Base-by-base conservation (phyloP, 2,888 invertebrate genomes). In the Pheosia tremula region DNA sequence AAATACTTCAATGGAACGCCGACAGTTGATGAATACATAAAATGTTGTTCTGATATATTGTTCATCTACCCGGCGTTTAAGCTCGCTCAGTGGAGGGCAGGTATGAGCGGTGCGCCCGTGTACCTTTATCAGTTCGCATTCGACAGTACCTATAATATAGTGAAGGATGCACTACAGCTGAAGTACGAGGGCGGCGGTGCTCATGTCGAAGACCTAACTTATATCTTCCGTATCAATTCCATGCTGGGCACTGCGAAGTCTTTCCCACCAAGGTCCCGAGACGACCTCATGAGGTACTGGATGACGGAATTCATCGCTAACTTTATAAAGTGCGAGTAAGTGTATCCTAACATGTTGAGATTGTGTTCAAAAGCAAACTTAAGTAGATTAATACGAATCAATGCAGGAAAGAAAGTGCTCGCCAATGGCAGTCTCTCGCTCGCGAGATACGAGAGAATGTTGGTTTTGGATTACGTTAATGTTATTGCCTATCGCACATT, bases 191-290 rank as follows among this genome's bases (percentile, higher is more conserved):
- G 90, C 53, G 62, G 65, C 0, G 72, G 72, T 3, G 62, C 54
- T 4, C 94, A 94, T 60, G 88, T 88, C 2, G 94, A 94, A 69
- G 94, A 94, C 69, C 72, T 93, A 72, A 87, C 88, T 0, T 91
- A 89, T 59, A 69, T 94, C 3, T 93, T 94, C 58, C 66, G 68
- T 38, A 47, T 64, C 4, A 74, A 72, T 38, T 62, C 72, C 4
- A 56, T 66, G 7, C 60, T 69, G 0, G 59, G 62, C 11, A 59
- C 65, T 9, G 50, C 53, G 7, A 53, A 54, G 4, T 37, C 55
- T 9, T 61, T 68, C 11, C 67, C 70, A 8, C 61, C 56, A 0
- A 59, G 13, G 41, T 54, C 45, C 43, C 60, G 54, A 39, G 79
- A 79, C 58, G 59, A 69, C 7, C 41, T 56, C 10, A 73, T 74